A percentile compares a stretch with the other conserved stretches of the same genome.
Evolutionary conservation across 2,797 vertebrate species (phyloP).

Genomic region (Myotis myotis): DNA sequence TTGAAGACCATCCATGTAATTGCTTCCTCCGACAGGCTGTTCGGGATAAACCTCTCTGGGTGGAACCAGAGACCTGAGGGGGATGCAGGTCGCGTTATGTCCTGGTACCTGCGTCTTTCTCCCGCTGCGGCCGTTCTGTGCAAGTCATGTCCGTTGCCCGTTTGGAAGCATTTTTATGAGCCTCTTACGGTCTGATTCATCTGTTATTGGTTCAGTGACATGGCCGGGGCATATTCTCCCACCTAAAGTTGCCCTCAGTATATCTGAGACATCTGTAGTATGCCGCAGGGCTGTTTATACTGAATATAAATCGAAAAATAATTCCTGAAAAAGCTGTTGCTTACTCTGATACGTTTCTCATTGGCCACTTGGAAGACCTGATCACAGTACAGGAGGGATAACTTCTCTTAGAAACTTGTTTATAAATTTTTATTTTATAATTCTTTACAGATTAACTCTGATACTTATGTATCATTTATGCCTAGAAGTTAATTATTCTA

Average conservation of each 20-base stretch:
- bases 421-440: neutral
- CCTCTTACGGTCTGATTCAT: neutral
- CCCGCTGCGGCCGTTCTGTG: fast-evolving
- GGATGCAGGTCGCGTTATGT: fast-evolving
- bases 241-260: neutral
- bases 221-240: neutral
- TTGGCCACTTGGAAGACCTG: neutral
- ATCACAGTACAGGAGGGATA: neutral
- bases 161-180: neutral
- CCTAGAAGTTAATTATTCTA: neutral
- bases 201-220: neutral
- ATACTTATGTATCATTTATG: neutral
- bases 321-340: neutral
- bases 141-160: fast-evolving
- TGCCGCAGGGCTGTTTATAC: neutral
- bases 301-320: neutral
- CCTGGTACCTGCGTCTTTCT: fast-evolving
- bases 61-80: neutral
- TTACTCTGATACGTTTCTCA: neutral
- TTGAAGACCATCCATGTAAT: neutral
- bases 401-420: neutral
- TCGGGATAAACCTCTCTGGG: neutral
- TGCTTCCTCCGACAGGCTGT: neutral
- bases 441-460: neutral
- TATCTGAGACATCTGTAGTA: neutral